Base-by-base conservation (phyloP, 2,888 invertebrate species). In the Dichetophora obliterata region DNA sequence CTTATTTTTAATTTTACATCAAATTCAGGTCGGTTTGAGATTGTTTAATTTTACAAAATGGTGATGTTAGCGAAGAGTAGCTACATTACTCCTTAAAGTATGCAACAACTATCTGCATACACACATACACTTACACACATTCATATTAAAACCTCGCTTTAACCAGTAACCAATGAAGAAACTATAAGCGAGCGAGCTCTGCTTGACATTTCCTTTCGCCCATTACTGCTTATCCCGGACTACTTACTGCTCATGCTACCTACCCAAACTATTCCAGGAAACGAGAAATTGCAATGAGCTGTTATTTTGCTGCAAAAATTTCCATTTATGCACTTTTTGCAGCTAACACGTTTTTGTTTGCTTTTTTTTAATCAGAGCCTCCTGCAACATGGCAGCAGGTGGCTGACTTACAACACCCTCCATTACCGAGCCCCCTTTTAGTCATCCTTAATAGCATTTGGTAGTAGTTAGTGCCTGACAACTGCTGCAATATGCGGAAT, bases 111-210 rank as follows among this genome's bases (percentile, higher is more conserved):
- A 37, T 37, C 8, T 37, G 37, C 43, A 71, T 75, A 69, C 74
- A 76, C 74, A 69, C 59, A 57, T 68, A 75, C 69, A 78, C 73
- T 31, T 66, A 75, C 68, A 79, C 70, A 75, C 66, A 76, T 63
- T 9, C 27, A 34, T 31, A 27, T 5, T 16, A n/a, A 66, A 37
- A 27, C 27, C 16, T 19, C 6, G 11, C 11, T n/a, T 43, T 14
- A 22, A 27, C 19, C n/a, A 65, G 19, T 9, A 8, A 34, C n/a
- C 22, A 31, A 63, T 14, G 27, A 14, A 27, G 34, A 63, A 31
- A 34, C 63, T 27, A 9, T n/a, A 0, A 2, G 27, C 11, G 43
- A 43, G 14, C 43, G 4, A 11, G 14, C 43, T 11, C 11, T 43
- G 11, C 43, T 14, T 43, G 43, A 14, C 14, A 14, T 11, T 43